Evolutionary conservation across 1,140 invertebrate genomes (phyloP), one percentile per base, ranked within the genome.

Genomic region (Whitmania pigra): DNA sequence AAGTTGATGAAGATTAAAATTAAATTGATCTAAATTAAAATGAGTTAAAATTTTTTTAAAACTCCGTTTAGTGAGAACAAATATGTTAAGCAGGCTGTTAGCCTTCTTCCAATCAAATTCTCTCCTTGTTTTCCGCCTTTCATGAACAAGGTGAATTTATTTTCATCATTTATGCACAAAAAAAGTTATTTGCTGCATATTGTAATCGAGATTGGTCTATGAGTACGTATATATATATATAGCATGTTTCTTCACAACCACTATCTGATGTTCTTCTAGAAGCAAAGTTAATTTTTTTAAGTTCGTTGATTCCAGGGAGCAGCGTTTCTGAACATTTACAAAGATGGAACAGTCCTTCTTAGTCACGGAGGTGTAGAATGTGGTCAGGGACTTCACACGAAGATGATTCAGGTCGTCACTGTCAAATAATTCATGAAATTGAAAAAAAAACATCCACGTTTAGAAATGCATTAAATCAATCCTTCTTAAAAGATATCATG

Each of bases 381-480:
- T 88, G 94, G 94, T 0, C 94, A 97, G 84, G 94, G 94, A 2
- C 80, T 97, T 0, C 90, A 95, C 77, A 96, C 91, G 0, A 97
- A 97, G 85, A 93, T 94, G 89, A 89, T 93, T 72, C 92, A 95
- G 75, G 77, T 78, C 55, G 13, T 22, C 17, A 17, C 55, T n/a
- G 7, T 31, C 43, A 13, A 49, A 49, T 49, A 2, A 36, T 49
- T 4, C 9, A 49, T 15, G 9, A 4, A 49, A 1, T 49, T 49
- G 11, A 49, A 49, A 15, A 7, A 11, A 49, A 49, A 49, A 13
- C 43, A 49, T 4, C 43, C 15, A 43, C 22, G 22, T 9, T 36
- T 43, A 53, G 22, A 69, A 3, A 31, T 5, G 11, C 40, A 15
- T 29, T 69, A 13, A 11, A 22, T 17, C 22, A 69, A 17, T 40